Base-by-base conservation (phyloP, 1,140 invertebrate genomes). In the Mya arenaria region DNA sequence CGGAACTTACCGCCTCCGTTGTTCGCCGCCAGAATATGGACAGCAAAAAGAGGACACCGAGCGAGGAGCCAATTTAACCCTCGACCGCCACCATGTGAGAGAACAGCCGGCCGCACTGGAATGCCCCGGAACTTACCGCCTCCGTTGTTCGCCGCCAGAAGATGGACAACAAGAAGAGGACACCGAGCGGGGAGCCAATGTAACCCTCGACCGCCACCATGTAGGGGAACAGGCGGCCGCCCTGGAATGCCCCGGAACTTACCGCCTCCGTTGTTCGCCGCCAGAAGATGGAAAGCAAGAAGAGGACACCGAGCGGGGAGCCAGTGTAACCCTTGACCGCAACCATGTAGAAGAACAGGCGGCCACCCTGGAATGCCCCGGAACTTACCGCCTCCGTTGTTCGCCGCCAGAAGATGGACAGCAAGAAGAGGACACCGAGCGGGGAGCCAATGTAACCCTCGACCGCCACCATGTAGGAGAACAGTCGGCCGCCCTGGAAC, bases 1-100 rank as follows among this genome's bases (percentile, higher is more conserved):
- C n/a, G n/a, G n/a, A n/a, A n/a, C 37, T 15, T 66, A 77, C 74
- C 60, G 37, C 34, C 56, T 77, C 74, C 30, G 74, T 77, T 8
- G 74, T 77, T 55, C 74, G 15, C n/a, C 52, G 63, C 74, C 74
- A 77, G 41, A 77, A 77, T 48, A 77, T 77, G 19, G 74, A 77
- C 60, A 77, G 32, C 5, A 77, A 62, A n/a, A 77, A 77, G 25
- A 63, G 62, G 15, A 77, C 30, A 2, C 74, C 74, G n/a, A 77
- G 23, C 2, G 74, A 62, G 0, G 74, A 77, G 13, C 74, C 74
- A 19, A 77, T 30, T 25, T 77, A 77, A 37, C 74, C 74, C 28
- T 77, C 74, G 10, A 77, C 62, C 6, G 74, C 60, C 28, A 77
- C 74, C 74, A 77, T 77, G 19, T 77, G 66, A 28, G 44, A 52